Percentiles rank a stretch among this genome's conserved stretches.
phyloP scores from a whole-genome alignment of 1,140 invertebrate species.

The Aphelenchoides fujianensis region DNA sequence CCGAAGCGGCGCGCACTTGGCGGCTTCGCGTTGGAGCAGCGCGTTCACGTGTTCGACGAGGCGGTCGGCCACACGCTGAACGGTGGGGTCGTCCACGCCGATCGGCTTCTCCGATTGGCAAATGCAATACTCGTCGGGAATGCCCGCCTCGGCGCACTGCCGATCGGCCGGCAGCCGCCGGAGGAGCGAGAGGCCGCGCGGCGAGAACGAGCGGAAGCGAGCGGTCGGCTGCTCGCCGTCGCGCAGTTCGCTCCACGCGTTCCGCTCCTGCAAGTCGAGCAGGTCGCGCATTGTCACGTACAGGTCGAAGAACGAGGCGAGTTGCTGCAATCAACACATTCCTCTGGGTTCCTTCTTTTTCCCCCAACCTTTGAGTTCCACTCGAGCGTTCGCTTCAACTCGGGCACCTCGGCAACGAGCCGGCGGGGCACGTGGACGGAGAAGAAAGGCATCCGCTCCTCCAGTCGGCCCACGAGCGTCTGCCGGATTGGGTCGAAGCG shows the following conservation, averaged over 20 bases:
- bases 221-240: conserved; percentile 20
- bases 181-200: conserved; percentile 63
- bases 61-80: conserved; percentile 42
- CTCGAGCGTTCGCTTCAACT: conserved; percentile 70
- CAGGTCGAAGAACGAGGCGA: conserved; percentile 55
- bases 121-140: conserved; percentile 65
- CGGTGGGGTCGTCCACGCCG: conserved; percentile 34
- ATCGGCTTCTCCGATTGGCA: conserved; percentile 57
- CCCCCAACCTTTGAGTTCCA: conserved; percentile 66
- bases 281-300: conserved; percentile 52
- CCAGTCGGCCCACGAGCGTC: conserved; percentile 79
- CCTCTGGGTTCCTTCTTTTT: conserved; percentile 9
- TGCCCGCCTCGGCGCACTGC: conserved; percentile 62
- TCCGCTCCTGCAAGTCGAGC: conserved; percentile 48
- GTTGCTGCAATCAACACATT: no score
- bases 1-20: conserved; percentile 32
- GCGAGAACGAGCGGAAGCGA: conserved; percentile 24
- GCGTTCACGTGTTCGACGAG: conserved; percentile 60
- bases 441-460: conserved; percentile 82
- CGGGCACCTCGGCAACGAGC: conserved; percentile 70
- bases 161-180: conserved; percentile 60
- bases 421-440: conserved; percentile 75
- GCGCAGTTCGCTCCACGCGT: conserved; percentile 25
- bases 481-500: conserved; percentile 76
- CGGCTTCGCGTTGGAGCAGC: conserved; percentile 22